Evolutionary conservation across 2,888 invertebrate genomes (phyloP), one percentile per base, ranked within the genome.

Genomic region (Gymnoscelis rufifasciata): DNA sequence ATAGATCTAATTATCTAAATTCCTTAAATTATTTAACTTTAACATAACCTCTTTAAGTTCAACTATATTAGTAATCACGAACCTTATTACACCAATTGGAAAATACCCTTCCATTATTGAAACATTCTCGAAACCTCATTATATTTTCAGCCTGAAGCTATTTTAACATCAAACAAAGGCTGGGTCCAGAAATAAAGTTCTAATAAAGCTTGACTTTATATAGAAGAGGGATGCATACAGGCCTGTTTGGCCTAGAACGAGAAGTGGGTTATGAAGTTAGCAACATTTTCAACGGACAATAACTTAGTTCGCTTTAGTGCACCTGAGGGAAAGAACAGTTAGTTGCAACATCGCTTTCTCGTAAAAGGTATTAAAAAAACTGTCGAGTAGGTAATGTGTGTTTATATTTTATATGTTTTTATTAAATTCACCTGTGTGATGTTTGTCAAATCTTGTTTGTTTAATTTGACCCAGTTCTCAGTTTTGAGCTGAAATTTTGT

Each of bases 161-260:
- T 47, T 43, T 36, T 11, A 26, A 26, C 28, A 27, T 37, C 14
- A 28, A 24, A 40, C 29, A 24, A 38, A 38, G 14, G 23, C 33
- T 11, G 27, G 14, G 11, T 43, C 39, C 31, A 44, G n/a, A 44
- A 45, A 41, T 45, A 47, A 38, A 28, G 15, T 35, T 42, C 38
- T 43, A 38, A 42, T 39, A 44, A 44, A 40, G 35, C 35, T 31
- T 23, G 29, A 41, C 31, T 58, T 39, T 50, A 62, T 62, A 63
- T 63, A 64, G 57, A 59, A 53, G 53, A 36, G 51, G 43, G 55
- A 55, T 57, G 52, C 56, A 62, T 26, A 43, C 41, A 28, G 42
- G 61, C 57, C 54, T 62, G 59, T 55, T 44, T 64, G 64, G 64
- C 66, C 64, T 56, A 57, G 53, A 62, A 62, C 11, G 27, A 24